phyloP scores from a whole-genome alignment of 2,797 vertebrate genomes.

The Pseudotriccus pelzelni region DNA sequence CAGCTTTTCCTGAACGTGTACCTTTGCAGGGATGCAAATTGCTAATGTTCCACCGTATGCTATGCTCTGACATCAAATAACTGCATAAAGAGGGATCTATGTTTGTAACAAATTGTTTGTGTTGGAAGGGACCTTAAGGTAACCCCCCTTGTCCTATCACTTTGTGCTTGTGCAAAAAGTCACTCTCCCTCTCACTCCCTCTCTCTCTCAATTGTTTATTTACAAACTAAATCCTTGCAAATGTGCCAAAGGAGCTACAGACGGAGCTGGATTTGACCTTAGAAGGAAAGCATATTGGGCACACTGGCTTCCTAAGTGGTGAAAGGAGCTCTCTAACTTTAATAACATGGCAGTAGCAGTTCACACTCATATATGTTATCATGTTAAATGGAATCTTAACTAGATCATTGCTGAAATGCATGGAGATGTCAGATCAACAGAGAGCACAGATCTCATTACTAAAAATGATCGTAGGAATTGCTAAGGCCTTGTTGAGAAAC shows the following conservation, averaged over 20 bases:
- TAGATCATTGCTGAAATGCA: not conserved
- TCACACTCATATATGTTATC: not conserved
- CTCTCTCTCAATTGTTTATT: not conserved
- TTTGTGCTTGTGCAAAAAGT: rapidly evolving
- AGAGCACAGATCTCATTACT: not conserved
- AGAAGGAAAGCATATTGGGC: not conserved
- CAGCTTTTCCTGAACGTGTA: rapidly evolving
- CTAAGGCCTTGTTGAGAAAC: not conserved
- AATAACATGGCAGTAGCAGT: not conserved
- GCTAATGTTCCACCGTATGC: not conserved
- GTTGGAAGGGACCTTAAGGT: not conserved
- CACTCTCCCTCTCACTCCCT: not conserved
- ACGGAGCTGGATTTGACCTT: not conserved
- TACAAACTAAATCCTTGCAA: not conserved
- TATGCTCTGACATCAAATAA: not conserved
- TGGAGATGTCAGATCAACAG: not conserved
- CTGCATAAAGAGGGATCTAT: not conserved
- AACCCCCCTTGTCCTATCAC: not conserved
- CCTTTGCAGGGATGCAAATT: not conserved
- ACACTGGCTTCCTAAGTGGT: not conserved
- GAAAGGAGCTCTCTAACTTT: not conserved
- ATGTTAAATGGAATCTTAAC: not conserved
- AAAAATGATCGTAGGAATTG: not conserved
- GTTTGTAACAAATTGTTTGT: not conserved
- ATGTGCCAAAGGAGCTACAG: not conserved